Evolutionary conservation across 2,888 invertebrate species (phyloP).

Genomic region (Hydropsyche betteni): DNA sequence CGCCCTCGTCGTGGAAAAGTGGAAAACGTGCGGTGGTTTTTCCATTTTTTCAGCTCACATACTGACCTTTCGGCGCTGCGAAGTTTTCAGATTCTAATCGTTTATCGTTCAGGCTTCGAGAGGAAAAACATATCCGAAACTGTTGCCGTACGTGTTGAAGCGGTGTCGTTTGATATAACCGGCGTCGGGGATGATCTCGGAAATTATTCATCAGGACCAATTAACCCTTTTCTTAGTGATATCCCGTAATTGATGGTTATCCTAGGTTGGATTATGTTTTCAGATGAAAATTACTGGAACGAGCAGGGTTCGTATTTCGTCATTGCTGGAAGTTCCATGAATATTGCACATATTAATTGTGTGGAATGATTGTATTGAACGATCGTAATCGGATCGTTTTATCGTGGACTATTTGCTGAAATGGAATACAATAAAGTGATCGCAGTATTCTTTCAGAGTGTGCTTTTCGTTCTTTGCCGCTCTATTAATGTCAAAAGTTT

Average conservation of each 20-base stretch:
- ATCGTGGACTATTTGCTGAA: no score
- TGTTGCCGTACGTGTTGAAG: not conserved
- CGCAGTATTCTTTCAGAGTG: no score
- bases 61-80: not conserved
- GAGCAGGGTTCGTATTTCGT: no score
- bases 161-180: not conserved
- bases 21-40: not conserved
- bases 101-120: no score
- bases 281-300: not conserved
- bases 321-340: no score
- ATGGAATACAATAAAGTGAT: no score
- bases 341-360: no score
- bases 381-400: no score
- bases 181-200: not conserved
- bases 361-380: no score
- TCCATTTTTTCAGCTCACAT: not conserved
- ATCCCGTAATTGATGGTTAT: constrained; percentile 20
- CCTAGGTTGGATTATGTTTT: not conserved
- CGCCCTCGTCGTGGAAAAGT: not conserved
- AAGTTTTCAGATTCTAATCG: no score
- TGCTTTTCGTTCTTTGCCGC: no score
- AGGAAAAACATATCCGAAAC: not conserved
- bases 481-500: no score
- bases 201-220: constrained; percentile 13
- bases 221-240: constrained; percentile 21